Base-by-base conservation (phyloP, 2,113 vertebrate genomes). In the Trinectes maculatus region DNA sequence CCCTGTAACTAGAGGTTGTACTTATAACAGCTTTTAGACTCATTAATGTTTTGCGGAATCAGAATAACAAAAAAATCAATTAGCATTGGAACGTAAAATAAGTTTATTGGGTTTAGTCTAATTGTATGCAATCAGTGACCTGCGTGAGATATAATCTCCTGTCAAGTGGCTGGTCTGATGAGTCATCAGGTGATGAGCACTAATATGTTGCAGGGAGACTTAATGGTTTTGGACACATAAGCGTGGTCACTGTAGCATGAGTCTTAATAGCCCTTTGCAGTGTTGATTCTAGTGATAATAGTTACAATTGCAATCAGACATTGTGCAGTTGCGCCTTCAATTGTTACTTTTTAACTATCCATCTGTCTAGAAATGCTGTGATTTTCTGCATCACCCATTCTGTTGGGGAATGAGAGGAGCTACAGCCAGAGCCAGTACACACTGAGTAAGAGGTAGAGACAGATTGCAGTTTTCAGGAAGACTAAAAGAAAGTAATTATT, bases 61-160 rank as follows among this genome's bases (percentile, higher is more conserved):
- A 26, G 5, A 55, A 21, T 15, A 22, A 49, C 3, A 18, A 19
- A 52, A 62, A 1, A 36, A 33, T n/a, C 3, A 21, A 48, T 56
- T 10, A 16, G 18, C 19, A 16, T 13, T 25, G 15, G 19, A 11
- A 26, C 63, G 31, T 62, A 24, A 62, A 57, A 73, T 34, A 5
- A 5, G 4, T 43, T 22, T 48, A 18, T 22, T 5, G 28, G 28
- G 22, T 13, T 28, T 6, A 6, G 62, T 28, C 2, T 62, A 52
- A 57, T 51, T 25, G 16, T 26, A 63, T 29, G 37, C 37, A 65
- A 33, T 52, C 49, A 43, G 28, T 62, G 74, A 66, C 54, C 37
- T 52, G 2, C 42, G 18, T 71, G 39, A 29, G 54, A 55, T 12
- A 28, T 6, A 52, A 8, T 49, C 16, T 47, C 25, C 25, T 63